Conservation (phyloP, 1,140 invertebrate species). For the Hestina assimilis region DNA sequence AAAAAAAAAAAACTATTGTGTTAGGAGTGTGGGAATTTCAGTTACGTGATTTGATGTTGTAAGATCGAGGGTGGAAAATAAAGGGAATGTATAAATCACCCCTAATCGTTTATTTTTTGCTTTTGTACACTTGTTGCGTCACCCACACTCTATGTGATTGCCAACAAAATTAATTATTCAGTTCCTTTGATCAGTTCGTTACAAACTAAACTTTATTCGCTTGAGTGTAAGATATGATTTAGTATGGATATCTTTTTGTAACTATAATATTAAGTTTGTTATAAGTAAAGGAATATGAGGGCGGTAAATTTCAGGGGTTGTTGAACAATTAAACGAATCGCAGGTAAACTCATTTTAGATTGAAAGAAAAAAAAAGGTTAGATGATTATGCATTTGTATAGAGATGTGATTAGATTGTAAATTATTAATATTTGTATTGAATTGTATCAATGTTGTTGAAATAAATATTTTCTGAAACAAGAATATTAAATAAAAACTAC, state of each 20-base stretch:
- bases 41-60: slow-evolving; percentile 57
- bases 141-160: slow-evolving; percentile 42
- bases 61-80: slow-evolving; percentile 66
- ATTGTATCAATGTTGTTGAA: background rate
- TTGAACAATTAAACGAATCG: slow-evolving; percentile 64
- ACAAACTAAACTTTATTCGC: slow-evolving; percentile 18
- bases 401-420: slow-evolving; percentile 37
- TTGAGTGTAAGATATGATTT: slow-evolving; percentile 14
- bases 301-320: slow-evolving; percentile 64
- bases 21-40: slow-evolving; percentile 68
- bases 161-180: slow-evolving; percentile 20
- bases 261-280: slow-evolving; percentile 7
- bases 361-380: slow-evolving; percentile 43
- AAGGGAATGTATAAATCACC: slow-evolving; percentile 70
- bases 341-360: slow-evolving; percentile 65
- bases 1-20: slow-evolving; percentile 34
- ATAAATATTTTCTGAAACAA: too few species aligned
- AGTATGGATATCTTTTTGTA: background rate
- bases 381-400: slow-evolving; percentile 55
- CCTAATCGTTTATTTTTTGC: slow-evolving; percentile 66
- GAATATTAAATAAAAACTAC: too few species aligned
- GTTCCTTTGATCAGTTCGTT: background rate
- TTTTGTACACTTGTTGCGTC: slow-evolving; percentile 65
- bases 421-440: slow-evolving; percentile 31
- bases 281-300: slow-evolving; percentile 34